phyloP scores from a whole-genome alignment of 2,113 vertebrate genomes.

The Misgurnus mizolepis region DNA sequence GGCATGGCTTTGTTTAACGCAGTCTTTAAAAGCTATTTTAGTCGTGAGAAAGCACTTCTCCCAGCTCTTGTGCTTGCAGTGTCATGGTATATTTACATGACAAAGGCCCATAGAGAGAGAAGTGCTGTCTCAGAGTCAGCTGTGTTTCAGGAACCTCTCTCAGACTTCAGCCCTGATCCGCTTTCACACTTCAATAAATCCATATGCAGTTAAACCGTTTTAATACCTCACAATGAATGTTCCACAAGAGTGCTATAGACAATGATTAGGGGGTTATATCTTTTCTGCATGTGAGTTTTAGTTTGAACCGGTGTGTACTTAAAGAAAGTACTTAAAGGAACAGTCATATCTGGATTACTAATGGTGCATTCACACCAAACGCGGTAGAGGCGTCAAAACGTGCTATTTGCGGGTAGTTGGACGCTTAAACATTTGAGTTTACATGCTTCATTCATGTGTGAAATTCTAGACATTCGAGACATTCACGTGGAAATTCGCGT shows the following conservation, averaged over 20 bases:
- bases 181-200: conserved; percentile 46
- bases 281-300: not conserved
- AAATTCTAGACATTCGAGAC: no score
- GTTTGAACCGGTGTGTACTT: not conserved
- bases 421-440: no score
- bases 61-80: conserved; percentile 51
- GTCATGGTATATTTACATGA: conserved; percentile 61
- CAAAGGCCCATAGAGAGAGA: conserved; percentile 50
- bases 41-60: conserved; percentile 56
- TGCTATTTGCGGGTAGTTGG: no score
- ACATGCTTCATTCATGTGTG: no score
- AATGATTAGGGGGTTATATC: conserved; percentile 2
- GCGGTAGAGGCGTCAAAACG: no score
- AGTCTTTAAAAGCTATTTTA: conserved; percentile 52
- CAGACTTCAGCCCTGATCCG: conserved; percentile 37
- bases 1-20: conserved; percentile 54
- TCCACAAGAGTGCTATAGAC: not conserved
- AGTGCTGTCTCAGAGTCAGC: conserved; percentile 44
- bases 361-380: no score
- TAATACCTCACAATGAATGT: not conserved
- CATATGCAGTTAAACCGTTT: conserved; percentile 17
- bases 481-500: no score
- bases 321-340: no score
- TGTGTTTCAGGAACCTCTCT: conserved; percentile 32
- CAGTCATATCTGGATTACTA: no score